phyloP scores from a whole-genome alignment of 1,140 invertebrate genomes.

The Leptopilina clavipes region DNA sequence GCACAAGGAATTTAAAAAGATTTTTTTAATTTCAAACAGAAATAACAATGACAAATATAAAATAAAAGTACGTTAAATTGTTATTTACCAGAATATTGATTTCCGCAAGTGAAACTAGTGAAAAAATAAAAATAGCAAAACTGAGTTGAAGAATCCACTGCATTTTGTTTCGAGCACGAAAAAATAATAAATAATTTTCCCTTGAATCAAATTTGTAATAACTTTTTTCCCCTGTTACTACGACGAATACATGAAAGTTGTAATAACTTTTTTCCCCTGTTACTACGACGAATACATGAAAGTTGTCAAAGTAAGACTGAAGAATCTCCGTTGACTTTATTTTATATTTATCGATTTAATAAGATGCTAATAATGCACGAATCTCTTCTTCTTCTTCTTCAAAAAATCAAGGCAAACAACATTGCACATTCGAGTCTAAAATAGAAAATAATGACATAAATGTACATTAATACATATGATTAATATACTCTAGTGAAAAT shows the following conservation, averaged over 20 bases:
- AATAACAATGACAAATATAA: too few relatives aligned
- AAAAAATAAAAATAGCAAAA: not conserved
- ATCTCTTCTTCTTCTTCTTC: not conserved
- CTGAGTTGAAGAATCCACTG: not conserved
- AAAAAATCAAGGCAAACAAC: slow-evolving; percentile 11
- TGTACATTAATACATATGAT: too few relatives aligned
- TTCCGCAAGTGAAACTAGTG: not conserved
- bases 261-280: not conserved
- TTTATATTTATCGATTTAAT: not conserved
- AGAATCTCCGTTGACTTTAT: not conserved
- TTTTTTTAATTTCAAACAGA: too few relatives aligned
- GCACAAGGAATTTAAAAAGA: too few relatives aligned
- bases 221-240: not conserved
- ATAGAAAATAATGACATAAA: not conserved
- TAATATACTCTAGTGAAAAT: too few relatives aligned
- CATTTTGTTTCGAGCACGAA: not conserved
- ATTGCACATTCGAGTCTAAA: not conserved
- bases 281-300: not conserved
- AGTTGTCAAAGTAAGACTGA: not conserved
- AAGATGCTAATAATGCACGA: not conserved
- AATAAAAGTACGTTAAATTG: too few relatives aligned
- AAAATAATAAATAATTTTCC: too few relatives aligned
- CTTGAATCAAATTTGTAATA: not conserved
- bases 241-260: not conserved
- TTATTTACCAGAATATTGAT: not conserved